Evolutionary conservation across 1,140 invertebrate species (phyloP).

Genomic region (Pachyrhynchus sulphureomaculatus): DNA sequence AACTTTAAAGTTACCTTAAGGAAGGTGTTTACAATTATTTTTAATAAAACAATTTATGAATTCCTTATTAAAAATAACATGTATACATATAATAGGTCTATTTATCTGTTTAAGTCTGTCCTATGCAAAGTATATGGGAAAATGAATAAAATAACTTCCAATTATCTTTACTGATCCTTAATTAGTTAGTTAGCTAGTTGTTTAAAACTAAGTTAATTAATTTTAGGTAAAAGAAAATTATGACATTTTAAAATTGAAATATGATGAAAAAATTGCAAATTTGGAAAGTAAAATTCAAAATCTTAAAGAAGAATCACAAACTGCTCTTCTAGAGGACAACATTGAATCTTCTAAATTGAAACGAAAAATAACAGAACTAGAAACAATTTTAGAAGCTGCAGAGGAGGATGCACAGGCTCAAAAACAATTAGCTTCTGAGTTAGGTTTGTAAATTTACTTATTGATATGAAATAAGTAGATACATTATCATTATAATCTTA

Average conservation of each 20-base stretch:
- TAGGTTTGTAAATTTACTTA: constrained; percentile 46
- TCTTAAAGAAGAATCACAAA: constrained; percentile 55
- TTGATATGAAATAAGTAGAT: not conserved
- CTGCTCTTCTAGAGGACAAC: constrained; percentile 52
- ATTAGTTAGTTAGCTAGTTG: no score
- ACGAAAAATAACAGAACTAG: constrained; percentile 40
- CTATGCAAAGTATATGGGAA: no score
- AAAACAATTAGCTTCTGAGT: constrained; percentile 43
- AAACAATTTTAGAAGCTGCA: constrained; percentile 41
- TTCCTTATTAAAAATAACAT: no score
- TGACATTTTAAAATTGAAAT: constrained; percentile 52
- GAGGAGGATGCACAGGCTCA: constrained; percentile 47
- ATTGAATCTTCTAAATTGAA: constrained; percentile 40
- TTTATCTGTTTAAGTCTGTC: no score
- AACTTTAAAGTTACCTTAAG: no score
- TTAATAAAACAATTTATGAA: no score
- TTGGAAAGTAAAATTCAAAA: constrained; percentile 57
- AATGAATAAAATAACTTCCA: no score
- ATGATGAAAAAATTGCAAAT: constrained; percentile 54
- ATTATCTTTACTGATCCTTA: no score
- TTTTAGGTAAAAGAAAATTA: constrained; percentile 49
- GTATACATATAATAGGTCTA: no score
- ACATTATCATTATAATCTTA: not conserved
- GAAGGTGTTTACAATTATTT: no score
- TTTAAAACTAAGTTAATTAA: no score